Conservation (phyloP, 2,888 invertebrate genomes). For the Limnephilus marmoratus region DNA sequence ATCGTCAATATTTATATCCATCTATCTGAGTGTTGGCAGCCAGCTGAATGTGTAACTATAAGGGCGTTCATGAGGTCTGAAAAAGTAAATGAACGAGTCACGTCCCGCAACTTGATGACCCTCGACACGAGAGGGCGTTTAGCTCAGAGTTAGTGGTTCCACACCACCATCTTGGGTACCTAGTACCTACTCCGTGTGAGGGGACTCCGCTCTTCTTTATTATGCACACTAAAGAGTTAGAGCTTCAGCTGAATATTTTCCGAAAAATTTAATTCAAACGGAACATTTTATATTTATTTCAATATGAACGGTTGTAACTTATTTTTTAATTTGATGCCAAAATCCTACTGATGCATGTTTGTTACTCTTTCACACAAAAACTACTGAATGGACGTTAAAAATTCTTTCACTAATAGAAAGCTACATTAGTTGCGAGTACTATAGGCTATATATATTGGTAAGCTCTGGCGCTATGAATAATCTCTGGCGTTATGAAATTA, state of each 20-base stretch:
- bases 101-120: conserved; percentile 13
- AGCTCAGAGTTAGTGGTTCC: background rate
- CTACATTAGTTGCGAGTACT: too few relatives aligned
- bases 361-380: too few relatives aligned
- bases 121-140: conserved; percentile 14
- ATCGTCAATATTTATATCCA: background rate
- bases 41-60: background rate
- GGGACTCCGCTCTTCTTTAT: background rate
- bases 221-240: background rate
- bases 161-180: background rate
- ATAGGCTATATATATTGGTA: too few relatives aligned
- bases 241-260: background rate
- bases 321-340: too few relatives aligned
- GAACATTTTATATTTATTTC: background rate
- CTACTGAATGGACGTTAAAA: too few relatives aligned
- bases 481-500: too few relatives aligned
- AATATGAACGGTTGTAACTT: too few relatives aligned
- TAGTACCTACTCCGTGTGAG: background rate
- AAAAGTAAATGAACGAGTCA: conserved; percentile 27
- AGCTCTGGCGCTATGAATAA: too few relatives aligned
- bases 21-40: background rate
- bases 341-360: too few relatives aligned
- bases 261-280: background rate
- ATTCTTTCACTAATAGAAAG: too few relatives aligned
- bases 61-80: background rate